Base-by-base conservation (phyloP, 2,888 invertebrate species). In the Cerastis rubricosa region DNA sequence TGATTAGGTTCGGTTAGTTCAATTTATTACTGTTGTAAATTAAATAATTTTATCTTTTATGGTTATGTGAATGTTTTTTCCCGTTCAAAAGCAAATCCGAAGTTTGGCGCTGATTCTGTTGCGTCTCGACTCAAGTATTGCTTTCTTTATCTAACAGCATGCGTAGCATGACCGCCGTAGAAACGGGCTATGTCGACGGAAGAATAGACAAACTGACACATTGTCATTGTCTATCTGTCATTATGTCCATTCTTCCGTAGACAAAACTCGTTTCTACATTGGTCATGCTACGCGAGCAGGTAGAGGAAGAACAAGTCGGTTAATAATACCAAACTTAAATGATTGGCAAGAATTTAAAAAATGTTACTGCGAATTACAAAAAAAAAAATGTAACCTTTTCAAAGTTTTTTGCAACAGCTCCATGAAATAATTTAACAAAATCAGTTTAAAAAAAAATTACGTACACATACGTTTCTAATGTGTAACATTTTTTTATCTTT, bases 61-160 rank as follows among this genome's bases (percentile, higher is more conserved):
- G n/a, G n/a, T 17, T 64, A 8, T 14, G 17, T 49, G 3, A 74
- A 61, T 49, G 64, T 76, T 43, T 75, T 71, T 61, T 76, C 61
- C 43, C 14, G 76, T 49, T 40, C 5, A 8, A 19, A 40, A 22
- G 19, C 17, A 22, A 40, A 35, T 57, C 45, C 4, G n/a, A 29
- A 19, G 45, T 57, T 57, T 35, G 45, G 19, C 74, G 54, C 74
- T 74, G 57, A 74, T 57, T 74, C n/a, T 45, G 73, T 8, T 43
- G n/a, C 29, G 59, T 29, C 9, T 61, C 5, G 29, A 29, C 35
- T 35, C 19, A 61, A 29, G n/a, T 25, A 59, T 5, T 19, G n/a
- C 19, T 64, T 19, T 65, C 11, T 71, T 29, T 45, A 22, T 68
- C n/a, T 66, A 17, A 22, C 22, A n/a, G n/a, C n/a, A n/a, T n/a